Evolutionary conservation across 1,140 invertebrate genomes (phyloP).

Genomic region (Bombus pascuorum): DNA sequence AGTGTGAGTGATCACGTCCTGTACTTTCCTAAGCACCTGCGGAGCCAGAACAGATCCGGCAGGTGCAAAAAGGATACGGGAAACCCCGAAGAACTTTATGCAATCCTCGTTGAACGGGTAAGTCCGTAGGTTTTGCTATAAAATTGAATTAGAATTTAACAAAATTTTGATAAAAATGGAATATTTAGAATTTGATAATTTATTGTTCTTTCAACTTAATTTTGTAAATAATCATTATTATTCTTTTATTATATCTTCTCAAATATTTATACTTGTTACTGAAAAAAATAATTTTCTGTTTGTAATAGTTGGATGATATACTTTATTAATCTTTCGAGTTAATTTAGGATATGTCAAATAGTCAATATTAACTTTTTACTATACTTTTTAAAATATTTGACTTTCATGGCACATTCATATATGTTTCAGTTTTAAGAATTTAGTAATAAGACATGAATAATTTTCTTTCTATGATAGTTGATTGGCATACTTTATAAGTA

Average conservation of each 20-base stretch:
- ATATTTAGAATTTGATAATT: not conserved
- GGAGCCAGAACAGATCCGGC: slow-evolving; percentile 48
- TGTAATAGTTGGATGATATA: too few relatives aligned
- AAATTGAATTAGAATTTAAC: not conserved
- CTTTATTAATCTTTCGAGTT: not conserved
- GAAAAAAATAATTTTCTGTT: too few relatives aligned
- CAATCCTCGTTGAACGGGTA: slow-evolving; percentile 6
- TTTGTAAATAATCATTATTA: not conserved
- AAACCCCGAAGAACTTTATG: slow-evolving; percentile 34
- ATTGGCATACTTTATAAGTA: not conserved
- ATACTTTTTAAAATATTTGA: not conserved
- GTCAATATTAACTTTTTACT: not conserved
- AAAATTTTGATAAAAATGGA: too few relatives aligned
- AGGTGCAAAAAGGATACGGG: slow-evolving; percentile 56
- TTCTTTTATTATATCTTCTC: not conserved
- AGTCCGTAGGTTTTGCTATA: not conserved
- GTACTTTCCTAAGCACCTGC: slow-evolving; percentile 65
- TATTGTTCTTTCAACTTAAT: not conserved
- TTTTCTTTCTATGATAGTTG: not conserved
- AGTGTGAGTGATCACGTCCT: slow-evolving; percentile 47
- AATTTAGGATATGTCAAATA: not conserved
- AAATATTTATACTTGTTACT: not conserved
- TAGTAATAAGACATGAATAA: not conserved
- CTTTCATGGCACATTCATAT: not conserved
- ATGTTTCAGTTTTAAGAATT: not conserved